These are phyloP conservation scores for Notiomystis cincta DNA, from an alignment of 2,113 vertebrate species.

Conservation along the genomic window DNA sequence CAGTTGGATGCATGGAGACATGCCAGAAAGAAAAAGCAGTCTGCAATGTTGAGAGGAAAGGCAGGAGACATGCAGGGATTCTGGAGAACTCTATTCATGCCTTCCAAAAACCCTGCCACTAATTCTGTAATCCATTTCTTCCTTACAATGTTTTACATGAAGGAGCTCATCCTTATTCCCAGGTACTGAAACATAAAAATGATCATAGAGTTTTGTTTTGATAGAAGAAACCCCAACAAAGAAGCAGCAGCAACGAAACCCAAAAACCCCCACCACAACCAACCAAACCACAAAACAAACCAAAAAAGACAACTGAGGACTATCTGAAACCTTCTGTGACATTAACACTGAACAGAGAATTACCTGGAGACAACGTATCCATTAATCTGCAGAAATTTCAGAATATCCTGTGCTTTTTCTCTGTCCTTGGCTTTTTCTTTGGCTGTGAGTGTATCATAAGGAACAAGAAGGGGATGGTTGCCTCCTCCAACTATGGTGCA, in stretches of 20 bases:
- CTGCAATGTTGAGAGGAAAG: background rate
- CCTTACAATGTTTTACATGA: background rate
- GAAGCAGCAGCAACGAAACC: background rate
- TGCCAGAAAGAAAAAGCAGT: background rate
- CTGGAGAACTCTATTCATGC: background rate
- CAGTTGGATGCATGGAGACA: background rate
- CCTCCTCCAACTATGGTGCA: conserved; percentile 81
- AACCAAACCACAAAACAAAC: background rate
- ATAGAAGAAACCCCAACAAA: background rate
- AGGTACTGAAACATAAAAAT: background rate
- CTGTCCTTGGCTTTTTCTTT: conserved; percentile 95
- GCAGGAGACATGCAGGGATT: background rate
- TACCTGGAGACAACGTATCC: conserved; percentile 92
- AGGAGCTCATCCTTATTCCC: background rate
- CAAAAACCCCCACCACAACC: rapidly evolving
- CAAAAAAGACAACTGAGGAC: background rate
- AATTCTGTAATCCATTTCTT: background rate
- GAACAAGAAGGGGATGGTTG: conserved; percentile 91
- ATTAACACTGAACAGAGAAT: background rate
- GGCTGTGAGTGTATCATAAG: conserved; percentile 93
- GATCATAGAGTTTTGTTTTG: background rate
- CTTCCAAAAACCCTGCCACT: background rate
- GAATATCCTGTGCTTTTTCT: conserved; percentile 93
- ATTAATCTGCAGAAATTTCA: conserved; percentile 96
- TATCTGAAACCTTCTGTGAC: background rate